Evolutionary conservation across 92 coral and sea anemone species (phyloP), one percentile per base, ranked within the genome.

Genomic region (Palythoa caribaeorum): DNA sequence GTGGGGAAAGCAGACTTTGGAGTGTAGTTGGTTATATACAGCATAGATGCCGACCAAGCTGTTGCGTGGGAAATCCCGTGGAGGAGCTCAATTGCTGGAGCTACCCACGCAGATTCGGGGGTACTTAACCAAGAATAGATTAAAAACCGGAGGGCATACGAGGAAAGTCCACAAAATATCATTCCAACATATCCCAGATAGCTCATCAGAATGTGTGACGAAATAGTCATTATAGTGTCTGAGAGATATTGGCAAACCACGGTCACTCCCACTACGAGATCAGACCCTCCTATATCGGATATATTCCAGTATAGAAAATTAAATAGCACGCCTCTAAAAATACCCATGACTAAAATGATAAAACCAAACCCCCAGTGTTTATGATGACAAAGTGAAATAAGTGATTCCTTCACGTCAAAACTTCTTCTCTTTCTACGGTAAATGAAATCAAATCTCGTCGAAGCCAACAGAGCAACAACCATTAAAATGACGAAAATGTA

Each of bases 11-110:
- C 91, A 5, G 94, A 95, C 87, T 90, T 87, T 53, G 96, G 96
- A 9, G 98, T 95, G 88, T 95, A 90, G 85, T 90, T 95, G 12
- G 92, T 92, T 76, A 95, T 86, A 88, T 95, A 95, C 84, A 95
- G 94, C 51, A 95, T 90, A 86, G 93, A 95, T 9, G 98, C 98
- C 39, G 96, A 95, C 98, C 98, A 95, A 2, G 98, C 94, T 3
- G 91, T 89, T 19, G 98, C 90, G 78, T 95, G 92, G 44, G 98
- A 15, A n/a, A 81, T 63, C 17, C 86, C 86, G 76, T 81, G 86
- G 78, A 95, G 84, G 15, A 95, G 91, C 76, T 95, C 98, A 19
- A 95, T 92, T 9, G 98, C 90, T 15, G 98, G 96, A 19, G 93
- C 90, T 9, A 85, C 98, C 98, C 98, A 95, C 15, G 96, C 93